Evolutionary conservation across 1,140 invertebrate genomes (phyloP).

Genomic region (Nasonia longicornis): DNA sequence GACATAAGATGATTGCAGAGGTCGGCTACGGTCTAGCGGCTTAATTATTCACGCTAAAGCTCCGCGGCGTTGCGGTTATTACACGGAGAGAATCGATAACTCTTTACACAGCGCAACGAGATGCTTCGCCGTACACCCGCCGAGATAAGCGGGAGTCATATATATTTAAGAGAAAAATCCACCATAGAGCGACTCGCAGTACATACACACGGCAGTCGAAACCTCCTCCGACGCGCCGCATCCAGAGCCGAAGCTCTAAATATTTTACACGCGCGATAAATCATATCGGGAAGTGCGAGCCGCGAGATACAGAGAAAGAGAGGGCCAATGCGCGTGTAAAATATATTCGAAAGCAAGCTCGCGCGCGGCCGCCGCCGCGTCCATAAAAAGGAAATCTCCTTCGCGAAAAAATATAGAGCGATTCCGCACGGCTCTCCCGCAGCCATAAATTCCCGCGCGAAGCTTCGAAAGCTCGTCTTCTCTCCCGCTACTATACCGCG

Average conservation of each 20-base stretch:
- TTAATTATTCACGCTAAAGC: background rate
- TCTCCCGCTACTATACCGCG: background rate
- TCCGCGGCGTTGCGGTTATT: background rate
- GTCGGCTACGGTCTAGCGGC: background rate
- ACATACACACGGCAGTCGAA: background rate
- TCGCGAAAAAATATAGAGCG: background rate
- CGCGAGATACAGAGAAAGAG: background rate
- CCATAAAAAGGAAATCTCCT: conserved; percentile 1
- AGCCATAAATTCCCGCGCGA: conserved; percentile 6
- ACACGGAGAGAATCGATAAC: background rate
- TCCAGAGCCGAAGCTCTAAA: background rate
- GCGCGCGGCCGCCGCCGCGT: background rate
- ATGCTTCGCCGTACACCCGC: background rate
- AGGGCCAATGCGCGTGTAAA: background rate
- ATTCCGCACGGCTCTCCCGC: background rate
- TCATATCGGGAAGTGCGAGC: background rate
- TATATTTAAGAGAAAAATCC: background rate
- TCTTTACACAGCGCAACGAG: background rate
- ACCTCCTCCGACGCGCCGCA: background rate
- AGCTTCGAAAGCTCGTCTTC: background rate
- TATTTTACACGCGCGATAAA: background rate
- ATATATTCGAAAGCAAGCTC: background rate
- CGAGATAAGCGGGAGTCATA: background rate
- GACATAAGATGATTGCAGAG: background rate
- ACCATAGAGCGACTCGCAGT: background rate